Evolutionary conservation across 2,888 invertebrate species (phyloP), one percentile per base, ranked within the genome.

Genomic region (Sarcophaga variegata): DNA sequence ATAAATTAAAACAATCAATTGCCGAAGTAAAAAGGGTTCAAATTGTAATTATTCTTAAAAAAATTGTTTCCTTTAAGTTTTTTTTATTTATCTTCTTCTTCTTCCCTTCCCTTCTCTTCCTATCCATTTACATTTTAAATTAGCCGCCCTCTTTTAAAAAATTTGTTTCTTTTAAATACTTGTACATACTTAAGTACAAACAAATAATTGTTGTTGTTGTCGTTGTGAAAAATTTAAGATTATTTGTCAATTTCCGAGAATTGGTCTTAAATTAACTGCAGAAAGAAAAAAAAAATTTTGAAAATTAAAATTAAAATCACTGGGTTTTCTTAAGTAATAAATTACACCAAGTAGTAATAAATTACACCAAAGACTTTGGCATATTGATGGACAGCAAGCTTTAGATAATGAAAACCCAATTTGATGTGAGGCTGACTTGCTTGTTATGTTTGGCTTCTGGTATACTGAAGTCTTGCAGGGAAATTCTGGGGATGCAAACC

Each of bases 1-100:
- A 84, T 64, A 84, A 84, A 84, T 84, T 84, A 80, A 75, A 76
- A 71, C 71, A 84, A 84, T 80, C 70, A 84, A 76, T 75, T 75
- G 64, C 20, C 49, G 69, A 74, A 69, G 67, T 75, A 79, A 75
- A 79, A 75, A 79, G 54, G 75, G 59, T 75, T 70, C 25, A 70
- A 75, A 80, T 60, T 80, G 75, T 84, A 80, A 84, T 80, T 84
- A 84, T 59, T 54, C 67, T 25, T 54, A 66, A 45, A 64, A 20
- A 6, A 12, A 27, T 66, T n/a, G 27, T 67, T 22, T 45, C 17
- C 14, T 59, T 27, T 3, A 22, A 27, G 6, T 3, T 62, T 75
- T 63, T 49, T 37, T 22, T 17, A 63, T 63, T 63, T 62, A 4
- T 20, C 22, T 25, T 63, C 11, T 6, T 20, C 67, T 1, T 22